Conservation (phyloP, 2,888 invertebrate genomes). For the Seira ritae region DNA sequence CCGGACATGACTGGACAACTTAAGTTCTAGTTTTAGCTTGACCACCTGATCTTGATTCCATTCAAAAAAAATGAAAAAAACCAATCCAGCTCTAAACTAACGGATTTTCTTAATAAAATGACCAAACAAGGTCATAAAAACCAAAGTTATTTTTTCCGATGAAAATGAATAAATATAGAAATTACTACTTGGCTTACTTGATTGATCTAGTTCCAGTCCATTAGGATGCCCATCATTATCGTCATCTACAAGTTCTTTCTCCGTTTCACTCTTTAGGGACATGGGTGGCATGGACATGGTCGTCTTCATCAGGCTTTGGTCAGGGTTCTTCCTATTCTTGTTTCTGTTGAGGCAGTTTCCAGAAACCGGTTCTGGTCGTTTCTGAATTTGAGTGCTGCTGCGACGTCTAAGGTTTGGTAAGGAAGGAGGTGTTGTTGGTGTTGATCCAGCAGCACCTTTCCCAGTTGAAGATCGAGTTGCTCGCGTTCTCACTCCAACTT, state of each 20-base stretch:
- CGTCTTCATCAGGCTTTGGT: constrained; percentile 15
- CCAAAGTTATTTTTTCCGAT: not conserved
- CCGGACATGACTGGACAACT: not conserved
- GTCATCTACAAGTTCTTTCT: not conserved
- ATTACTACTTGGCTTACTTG: constrained; percentile 44
- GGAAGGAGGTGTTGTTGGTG: constrained; percentile 37
- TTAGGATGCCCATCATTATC: not conserved
- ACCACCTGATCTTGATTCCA: constrained; percentile 32
- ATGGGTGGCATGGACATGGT: not conserved
- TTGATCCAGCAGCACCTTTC: not conserved
- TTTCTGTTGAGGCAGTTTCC: constrained; percentile 42
- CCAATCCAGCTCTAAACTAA: too few species aligned
- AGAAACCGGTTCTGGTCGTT: constrained; percentile 51
- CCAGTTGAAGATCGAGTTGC: constrained; percentile 10
- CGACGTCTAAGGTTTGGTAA: constrained; percentile 9
- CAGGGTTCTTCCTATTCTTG: constrained; percentile 39
- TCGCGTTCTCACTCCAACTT: constrained; percentile 37
- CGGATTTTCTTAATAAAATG: constrained; percentile 11
- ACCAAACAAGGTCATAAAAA: not conserved
- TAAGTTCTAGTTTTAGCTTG: constrained; percentile 27
- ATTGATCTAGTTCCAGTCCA: constrained; percentile 38
- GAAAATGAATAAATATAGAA: constrained; percentile 2
- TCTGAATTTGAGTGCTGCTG: not conserved
- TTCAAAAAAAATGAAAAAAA: not conserved
- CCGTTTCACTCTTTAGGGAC: constrained; percentile 26